Base-by-base conservation (phyloP, 1,140 invertebrate species). In the Acromyrmex charruanus region DNA sequence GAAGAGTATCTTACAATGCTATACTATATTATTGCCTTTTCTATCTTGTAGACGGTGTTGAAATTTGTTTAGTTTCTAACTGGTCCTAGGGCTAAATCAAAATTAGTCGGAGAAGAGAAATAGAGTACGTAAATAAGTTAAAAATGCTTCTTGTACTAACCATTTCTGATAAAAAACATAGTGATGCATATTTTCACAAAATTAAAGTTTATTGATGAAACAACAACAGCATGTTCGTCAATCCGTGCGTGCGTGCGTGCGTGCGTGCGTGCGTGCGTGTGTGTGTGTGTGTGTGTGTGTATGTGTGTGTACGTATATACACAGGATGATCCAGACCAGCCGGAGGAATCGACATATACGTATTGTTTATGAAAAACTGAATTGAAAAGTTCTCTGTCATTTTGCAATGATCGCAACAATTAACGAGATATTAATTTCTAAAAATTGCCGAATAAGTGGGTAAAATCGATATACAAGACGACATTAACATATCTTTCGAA, bases 71-170 rank as follows among this genome's bases (percentile, higher is more conserved):
- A 61, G 31, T 63, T 85, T 77, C 66, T 88, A 86, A 77, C 87
- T 79, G 81, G 90, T 93, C 90, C 92, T 93, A 92, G 90, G 91
- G 91, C 86, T 91, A 91, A 91, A 92, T 92, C 88, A 91, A 92
- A 91, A 91, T 91, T 93, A 92, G 90, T 93, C 87, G 88, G 71
- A 87, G 71, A 87, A 91, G 85, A 86, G 74, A 86, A 87, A 71
- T 89, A 92, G 84, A 85, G 68, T 87, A 84, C 92, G 90, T 92
- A 91, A 92, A 92, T 91, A 91, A 91, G 75, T 77, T 90, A 90
- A 44, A 39, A 44, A 90, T 61, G 82, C 87, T 84, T 87, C 77
- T 91, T 88, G 85, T 77, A 88, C 71, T 86, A 85, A 71, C 21
- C 84, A 90, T 61, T 77, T 87, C 84, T 85, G 87, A 80, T 90